phyloP scores from a whole-genome alignment of 2,888 invertebrate species.

The Athalia rosae region DNA sequence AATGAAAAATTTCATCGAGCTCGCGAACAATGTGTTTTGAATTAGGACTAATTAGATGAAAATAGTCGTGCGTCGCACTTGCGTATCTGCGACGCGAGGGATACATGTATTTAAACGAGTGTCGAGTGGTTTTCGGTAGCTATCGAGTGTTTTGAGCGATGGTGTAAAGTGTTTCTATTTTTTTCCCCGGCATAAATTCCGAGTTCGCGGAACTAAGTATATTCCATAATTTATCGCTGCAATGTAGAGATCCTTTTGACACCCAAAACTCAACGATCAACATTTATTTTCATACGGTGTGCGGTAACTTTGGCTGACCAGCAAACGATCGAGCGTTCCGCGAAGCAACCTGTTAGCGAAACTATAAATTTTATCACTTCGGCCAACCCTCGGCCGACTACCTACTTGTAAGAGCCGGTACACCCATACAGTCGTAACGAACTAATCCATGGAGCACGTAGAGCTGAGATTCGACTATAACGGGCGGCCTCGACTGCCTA shows the following conservation, averaged over 20 bases:
- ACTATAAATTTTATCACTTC: conserved; percentile 15
- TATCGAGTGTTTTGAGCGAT: no score
- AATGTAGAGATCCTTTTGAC: no score
- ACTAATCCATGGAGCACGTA: conserved; percentile 43
- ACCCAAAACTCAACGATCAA: no score
- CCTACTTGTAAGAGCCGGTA: not conserved
- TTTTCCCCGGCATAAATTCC: no score
- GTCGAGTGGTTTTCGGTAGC: not conserved
- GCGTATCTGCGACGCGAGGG: not conserved
- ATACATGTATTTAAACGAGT: not conserved
- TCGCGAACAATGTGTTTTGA: conserved; percentile 4
- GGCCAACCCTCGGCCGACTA: not conserved
- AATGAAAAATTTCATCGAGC: not conserved
- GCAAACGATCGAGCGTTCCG: not conserved
- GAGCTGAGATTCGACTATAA: conserved; percentile 53
- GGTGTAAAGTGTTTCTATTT: no score
- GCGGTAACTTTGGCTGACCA: conserved; percentile 11
- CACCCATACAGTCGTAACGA: conserved; percentile 8
- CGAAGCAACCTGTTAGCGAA: conserved; percentile 28
- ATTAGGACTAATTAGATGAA: conserved; percentile 28
- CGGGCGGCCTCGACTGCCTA: conserved; percentile 61
- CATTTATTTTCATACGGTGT: not conserved
- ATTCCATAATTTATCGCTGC: no score
- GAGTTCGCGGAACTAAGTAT: no score
- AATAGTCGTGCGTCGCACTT: conserved; percentile 26